Percentiles rank a stretch among this genome's conserved stretches.
These are phyloP conservation scores for Pterostichus niger DNA, from an alignment of 2,888 invertebrate genomes.

Conservation along the genomic window DNA sequence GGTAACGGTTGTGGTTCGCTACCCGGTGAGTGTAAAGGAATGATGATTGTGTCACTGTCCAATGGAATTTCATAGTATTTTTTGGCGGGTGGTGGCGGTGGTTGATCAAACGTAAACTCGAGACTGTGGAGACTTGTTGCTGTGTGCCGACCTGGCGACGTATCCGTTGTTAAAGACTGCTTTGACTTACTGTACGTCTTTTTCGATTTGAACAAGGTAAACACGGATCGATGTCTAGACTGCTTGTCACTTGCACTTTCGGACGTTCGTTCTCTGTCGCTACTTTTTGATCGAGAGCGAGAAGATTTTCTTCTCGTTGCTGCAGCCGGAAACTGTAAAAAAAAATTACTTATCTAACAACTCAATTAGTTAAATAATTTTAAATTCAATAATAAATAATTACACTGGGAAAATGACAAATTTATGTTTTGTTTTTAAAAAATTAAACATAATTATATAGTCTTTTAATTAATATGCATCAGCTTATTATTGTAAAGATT, in stretches of 20 bases:
- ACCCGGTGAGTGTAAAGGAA: conserved; percentile 85
- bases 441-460: no score
- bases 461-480: no score
- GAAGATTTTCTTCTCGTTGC: conserved; percentile 73
- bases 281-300: conserved; percentile 84
- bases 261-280: conserved; percentile 79
- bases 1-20: conserved; percentile 60
- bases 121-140: conserved; percentile 59
- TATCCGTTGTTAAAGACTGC: conserved; percentile 73
- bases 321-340: conserved; percentile 50
- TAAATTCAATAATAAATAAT: no score
- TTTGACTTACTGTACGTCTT: conserved; percentile 77
- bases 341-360: neutral
- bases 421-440: no score
- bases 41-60: conserved; percentile 83
- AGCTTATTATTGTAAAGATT: no score
- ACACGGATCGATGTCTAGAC: conserved; percentile 82
- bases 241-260: conserved; percentile 76
- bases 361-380: neutral
- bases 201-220: conserved; percentile 84
- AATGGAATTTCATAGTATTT: conserved; percentile 83
- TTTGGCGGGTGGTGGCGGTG: conserved; percentile 68
- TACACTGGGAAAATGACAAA: no score
- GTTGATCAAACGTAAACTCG: conserved; percentile 73
- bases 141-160: conserved; percentile 74